These are phyloP conservation scores for Oedothorax gibbosus DNA, from an alignment of 1,140 invertebrate genomes.

Conservation along the genomic window DNA sequence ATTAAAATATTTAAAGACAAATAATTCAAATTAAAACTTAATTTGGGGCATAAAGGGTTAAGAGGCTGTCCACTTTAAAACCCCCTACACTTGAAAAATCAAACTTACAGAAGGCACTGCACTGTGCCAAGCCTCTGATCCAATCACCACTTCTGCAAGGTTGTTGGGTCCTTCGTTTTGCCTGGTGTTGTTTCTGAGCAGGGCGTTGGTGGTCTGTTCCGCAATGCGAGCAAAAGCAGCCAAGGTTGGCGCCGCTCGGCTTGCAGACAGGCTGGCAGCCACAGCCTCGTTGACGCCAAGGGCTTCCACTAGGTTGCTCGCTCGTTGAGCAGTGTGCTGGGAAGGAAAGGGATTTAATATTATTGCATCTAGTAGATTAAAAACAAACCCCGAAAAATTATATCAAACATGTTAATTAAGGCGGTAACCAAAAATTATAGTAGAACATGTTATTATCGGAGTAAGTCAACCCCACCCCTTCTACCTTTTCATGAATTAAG, in stretches of 20 bases:
- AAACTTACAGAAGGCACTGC: constrained; percentile 71
- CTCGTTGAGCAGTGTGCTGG: not conserved
- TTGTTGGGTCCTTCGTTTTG: not conserved
- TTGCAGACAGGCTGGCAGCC: not conserved
- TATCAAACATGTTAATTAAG: too few species aligned
- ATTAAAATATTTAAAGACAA: too few species aligned
- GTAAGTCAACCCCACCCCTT: too few species aligned
- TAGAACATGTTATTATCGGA: too few species aligned
- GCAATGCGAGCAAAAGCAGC: constrained; percentile 31
- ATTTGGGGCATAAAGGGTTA: too few species aligned
- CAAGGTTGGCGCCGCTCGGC: constrained; percentile 9
- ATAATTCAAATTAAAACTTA: too few species aligned
- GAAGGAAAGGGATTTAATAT: not conserved
- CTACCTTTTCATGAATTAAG: too few species aligned
- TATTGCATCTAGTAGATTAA: too few species aligned
- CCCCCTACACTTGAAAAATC: too few species aligned
- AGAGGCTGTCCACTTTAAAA: too few species aligned
- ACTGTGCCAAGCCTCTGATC: constrained; percentile 73
- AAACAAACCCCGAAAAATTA: too few species aligned
- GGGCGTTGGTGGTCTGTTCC: constrained; percentile 33
- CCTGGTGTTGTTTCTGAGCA: constrained; percentile 39
- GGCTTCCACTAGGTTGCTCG: constrained; percentile 8
- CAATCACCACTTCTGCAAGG: constrained; percentile 68
- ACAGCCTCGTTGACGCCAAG: constrained; percentile 16
- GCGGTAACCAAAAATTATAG: too few species aligned